Conservation (phyloP, 1,140 invertebrate species). For the Cylas formicarius region DNA sequence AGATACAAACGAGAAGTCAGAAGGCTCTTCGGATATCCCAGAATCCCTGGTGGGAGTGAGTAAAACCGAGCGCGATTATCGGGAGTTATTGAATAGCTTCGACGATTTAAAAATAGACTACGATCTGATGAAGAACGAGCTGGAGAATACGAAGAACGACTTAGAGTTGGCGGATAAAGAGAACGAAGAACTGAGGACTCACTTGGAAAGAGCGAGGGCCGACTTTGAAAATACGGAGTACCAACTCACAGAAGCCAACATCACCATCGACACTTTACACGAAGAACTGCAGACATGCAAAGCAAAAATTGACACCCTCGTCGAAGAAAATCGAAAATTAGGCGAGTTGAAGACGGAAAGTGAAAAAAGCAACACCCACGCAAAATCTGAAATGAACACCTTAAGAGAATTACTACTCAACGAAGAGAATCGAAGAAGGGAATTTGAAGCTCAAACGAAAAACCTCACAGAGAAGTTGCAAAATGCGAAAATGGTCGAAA, state of each 20-base stretch:
- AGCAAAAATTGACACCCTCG: slow-evolving; percentile 34
- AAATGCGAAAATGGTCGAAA: slow-evolving; percentile 35
- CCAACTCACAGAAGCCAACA: slow-evolving; percentile 38
- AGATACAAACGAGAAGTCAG: slow-evolving; percentile 16
- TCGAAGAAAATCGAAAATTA: slow-evolving; percentile 36
- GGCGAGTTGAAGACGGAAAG: slow-evolving; percentile 32
- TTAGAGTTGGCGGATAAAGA: slow-evolving; percentile 31
- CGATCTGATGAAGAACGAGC: slow-evolving; percentile 40
- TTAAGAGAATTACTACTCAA: slow-evolving; percentile 27
- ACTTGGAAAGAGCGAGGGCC: slow-evolving; percentile 42
- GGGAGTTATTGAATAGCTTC: slow-evolving; percentile 25
- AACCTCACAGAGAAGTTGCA: slow-evolving; percentile 30
- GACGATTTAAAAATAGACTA: slow-evolving; percentile 39
- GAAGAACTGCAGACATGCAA: slow-evolving; percentile 39
- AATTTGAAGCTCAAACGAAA: slow-evolving; percentile 26
- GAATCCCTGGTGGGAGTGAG: slow-evolving; percentile 19
- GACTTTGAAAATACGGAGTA: slow-evolving; percentile 45
- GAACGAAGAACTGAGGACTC: slow-evolving; percentile 31
- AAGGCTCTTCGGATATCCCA: slow-evolving; percentile 21
- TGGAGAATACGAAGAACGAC: slow-evolving; percentile 38
- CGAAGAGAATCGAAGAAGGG: slow-evolving; percentile 27
- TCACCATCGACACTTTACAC: slow-evolving; percentile 32
- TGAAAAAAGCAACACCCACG: slow-evolving; percentile 33
- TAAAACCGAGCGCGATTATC: slow-evolving; percentile 21
- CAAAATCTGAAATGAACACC: slow-evolving; percentile 31